Evolutionary conservation across 1,140 invertebrate species (phyloP), one percentile per base, ranked within the genome.

Genomic region (Atta texana): DNA sequence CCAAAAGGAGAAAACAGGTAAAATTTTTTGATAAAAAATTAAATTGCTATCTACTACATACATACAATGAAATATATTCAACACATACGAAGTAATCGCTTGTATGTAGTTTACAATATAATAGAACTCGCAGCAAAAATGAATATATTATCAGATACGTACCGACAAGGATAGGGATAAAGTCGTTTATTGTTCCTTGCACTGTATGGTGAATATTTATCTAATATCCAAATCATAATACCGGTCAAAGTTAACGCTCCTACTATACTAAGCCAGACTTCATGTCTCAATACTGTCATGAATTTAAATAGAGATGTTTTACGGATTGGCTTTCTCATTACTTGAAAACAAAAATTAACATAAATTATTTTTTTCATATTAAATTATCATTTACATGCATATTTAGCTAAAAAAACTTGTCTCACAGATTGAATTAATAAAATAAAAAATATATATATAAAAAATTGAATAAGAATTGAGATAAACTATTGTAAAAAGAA

Each of bases 271-370:
- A 98, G 93, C 98, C 98, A 98, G 10, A 99, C 98, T 94, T 99
- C 98, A 0, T 97, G 93, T 44, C 97, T 96, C 0, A 99, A 95
- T 0, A 99, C 98, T 0, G 98, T 98, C 98, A 98, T 98, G 94
- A 98, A 99, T 95, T 98, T 98, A 94, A 99, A 99, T 0, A 98
- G 95, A 0, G 98, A 98, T 2, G 98, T 98, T 92, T 97, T 97
- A 0, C 97, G 95, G 2, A 98, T 96, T 1, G 98, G 97, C 93
- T 98, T 98, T 14, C 98, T 96, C 92, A 98, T 98, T 0, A 98
- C 98, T 98, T 93, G n/a, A 6, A 81, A 81, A 28, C 16, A 87
- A 89, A 64, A 71, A 53, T 34, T 12, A 34, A 7, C 24, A n/a
- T 44, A 34, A 80, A 86, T 80, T 53, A 84, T 69, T 7, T 5